A percentile compares a stretch with the other conserved stretches of the same genome.
These are phyloP conservation scores for Mesorhabditis spiculigera DNA, from an alignment of 2,888 invertebrate species.

Conservation along the genomic window DNA sequence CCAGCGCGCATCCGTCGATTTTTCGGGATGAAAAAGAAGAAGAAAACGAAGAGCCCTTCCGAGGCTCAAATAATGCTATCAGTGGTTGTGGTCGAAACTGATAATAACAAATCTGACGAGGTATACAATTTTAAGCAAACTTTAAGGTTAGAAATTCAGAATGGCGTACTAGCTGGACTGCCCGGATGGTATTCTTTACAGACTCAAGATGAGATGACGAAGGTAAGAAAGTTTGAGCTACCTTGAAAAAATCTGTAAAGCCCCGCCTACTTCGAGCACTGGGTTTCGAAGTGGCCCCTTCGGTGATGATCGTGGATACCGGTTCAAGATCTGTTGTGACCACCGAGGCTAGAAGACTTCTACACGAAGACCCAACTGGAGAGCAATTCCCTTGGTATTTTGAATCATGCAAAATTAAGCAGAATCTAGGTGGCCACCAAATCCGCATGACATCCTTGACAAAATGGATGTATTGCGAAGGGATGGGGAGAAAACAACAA, in stretches of 20 bases:
- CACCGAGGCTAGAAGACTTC: conserved; percentile 29
- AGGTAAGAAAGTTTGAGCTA: conserved; percentile 16
- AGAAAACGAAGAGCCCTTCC: conserved; percentile 12
- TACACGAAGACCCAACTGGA: conserved; percentile 34
- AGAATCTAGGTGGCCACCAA: conserved; percentile 24
- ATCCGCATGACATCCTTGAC: conserved; percentile 18
- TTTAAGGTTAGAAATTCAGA: conserved; percentile 2
- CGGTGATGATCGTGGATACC: conserved; percentile 34
- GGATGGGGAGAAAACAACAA: neutral
- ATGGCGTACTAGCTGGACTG: conserved; percentile 12
- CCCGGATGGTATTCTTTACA: conserved; percentile 21
- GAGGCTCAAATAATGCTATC: conserved; percentile 11
- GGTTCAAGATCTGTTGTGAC: conserved; percentile 24
- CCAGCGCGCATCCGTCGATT: conserved; percentile 40
- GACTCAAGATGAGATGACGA: conserved; percentile 18
- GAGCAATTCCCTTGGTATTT: conserved; percentile 34
- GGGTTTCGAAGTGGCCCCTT: conserved; percentile 27
- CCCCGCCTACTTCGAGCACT: conserved; percentile 30
- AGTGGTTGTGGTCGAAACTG: conserved; percentile 29
- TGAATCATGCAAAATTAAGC: conserved; percentile 4
- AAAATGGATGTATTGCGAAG: conserved; percentile 15
- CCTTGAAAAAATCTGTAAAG: conserved; percentile 13
- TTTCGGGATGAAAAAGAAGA: conserved; percentile 38
- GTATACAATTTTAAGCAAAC: neutral
- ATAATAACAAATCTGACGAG: conserved; percentile 8